Conservation (phyloP, 2,888 invertebrate species). For the Hemistola chrysoprasaria region DNA sequence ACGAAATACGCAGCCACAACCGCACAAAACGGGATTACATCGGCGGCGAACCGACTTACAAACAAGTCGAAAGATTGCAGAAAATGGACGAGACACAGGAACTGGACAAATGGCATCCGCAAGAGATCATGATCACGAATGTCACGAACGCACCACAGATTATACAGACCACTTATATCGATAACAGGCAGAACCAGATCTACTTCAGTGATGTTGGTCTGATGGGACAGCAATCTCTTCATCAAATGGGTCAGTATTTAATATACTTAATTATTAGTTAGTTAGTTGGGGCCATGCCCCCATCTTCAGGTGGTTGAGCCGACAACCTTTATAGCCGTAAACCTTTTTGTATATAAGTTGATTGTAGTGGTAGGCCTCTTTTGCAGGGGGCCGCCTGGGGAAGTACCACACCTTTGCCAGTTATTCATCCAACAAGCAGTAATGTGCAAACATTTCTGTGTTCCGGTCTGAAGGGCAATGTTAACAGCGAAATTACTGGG, state of each 20-base stretch:
- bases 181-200: conserved; percentile 53
- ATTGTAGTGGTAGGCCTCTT: too few relatives aligned
- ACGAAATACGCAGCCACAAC: conserved; percentile 71
- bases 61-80: conserved; percentile 66
- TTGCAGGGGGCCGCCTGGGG: too few relatives aligned
- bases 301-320: too few relatives aligned
- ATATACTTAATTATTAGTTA: too few relatives aligned
- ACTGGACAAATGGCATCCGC: conserved; percentile 41
- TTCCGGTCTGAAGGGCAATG: too few relatives aligned
- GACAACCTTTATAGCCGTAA: too few relatives aligned
- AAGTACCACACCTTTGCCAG: too few relatives aligned
- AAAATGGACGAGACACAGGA: conserved; percentile 48
- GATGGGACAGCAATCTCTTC: conserved; percentile 50
- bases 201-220: conserved; percentile 66
- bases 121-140: conserved; percentile 30
- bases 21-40: conserved; percentile 72
- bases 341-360: too few relatives aligned
- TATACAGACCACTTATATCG: conserved; percentile 55
- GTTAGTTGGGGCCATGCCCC: too few relatives aligned
- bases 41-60: conserved; percentile 74
- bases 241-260: conserved; percentile 49
- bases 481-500: too few relatives aligned
- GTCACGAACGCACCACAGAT: conserved; percentile 35
- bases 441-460: too few relatives aligned
- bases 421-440: too few relatives aligned